phyloP scores from a whole-genome alignment of 2,113 vertebrate genomes.

The Sturnus vulgaris region DNA sequence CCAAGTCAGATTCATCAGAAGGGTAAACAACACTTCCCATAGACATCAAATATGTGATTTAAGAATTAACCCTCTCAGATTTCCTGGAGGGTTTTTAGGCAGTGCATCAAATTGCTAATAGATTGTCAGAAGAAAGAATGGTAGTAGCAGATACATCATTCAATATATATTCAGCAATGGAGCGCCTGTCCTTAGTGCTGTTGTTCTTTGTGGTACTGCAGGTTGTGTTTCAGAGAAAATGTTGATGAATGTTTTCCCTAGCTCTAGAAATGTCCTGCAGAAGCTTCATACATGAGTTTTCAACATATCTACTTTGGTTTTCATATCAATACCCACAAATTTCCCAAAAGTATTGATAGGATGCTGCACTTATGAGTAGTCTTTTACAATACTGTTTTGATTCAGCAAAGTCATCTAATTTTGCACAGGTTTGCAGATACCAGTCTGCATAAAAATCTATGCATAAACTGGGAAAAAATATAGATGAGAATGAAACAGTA shows the following conservation, averaged over 20 bases:
- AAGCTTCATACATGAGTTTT: neutral
- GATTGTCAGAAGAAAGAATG: neutral
- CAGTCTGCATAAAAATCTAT: neutral
- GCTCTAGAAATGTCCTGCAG: neutral
- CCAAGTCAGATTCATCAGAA: neutral
- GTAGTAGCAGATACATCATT: neutral
- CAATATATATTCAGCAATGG: neutral
- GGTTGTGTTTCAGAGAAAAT: neutral
- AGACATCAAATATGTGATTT: neutral
- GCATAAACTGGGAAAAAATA: neutral
- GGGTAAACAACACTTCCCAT: neutral
- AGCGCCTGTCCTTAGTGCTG: neutral
- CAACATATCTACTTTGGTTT: neutral
- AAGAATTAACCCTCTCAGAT: conserved; percentile 13
- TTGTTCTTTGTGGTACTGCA: neutral
- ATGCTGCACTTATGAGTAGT: neutral
- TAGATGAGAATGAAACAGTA: neutral
- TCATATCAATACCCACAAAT: neutral
- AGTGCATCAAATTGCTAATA: neutral
- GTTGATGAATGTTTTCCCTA: neutral
- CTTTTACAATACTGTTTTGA: neutral
- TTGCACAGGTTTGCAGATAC: neutral
- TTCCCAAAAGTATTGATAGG: neutral
- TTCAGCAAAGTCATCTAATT: neutral
- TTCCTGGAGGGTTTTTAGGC: neutral